Conservation (phyloP, 2,888 invertebrate genomes). For the Anticlea derivata region DNA sequence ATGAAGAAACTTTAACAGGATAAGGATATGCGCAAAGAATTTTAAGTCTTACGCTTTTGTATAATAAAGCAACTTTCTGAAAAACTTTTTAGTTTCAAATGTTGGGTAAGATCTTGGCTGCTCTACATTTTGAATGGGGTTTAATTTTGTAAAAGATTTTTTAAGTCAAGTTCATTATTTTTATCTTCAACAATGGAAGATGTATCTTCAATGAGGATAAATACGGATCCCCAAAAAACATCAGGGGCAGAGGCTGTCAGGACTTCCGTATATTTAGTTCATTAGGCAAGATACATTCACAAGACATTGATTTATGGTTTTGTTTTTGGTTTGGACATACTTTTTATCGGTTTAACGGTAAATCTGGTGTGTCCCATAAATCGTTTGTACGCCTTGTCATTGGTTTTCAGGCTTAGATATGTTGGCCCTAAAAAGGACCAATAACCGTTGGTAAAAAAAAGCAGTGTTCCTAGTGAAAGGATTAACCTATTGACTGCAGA, state of each 20-base stretch:
- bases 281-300: neutral
- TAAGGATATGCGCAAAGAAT: conserved; percentile 10
- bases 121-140: conserved; percentile 52
- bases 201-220: conserved; percentile 10
- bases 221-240: neutral
- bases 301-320: neutral
- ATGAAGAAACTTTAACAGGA: conserved; percentile 6
- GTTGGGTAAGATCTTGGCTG: conserved; percentile 42
- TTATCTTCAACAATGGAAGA: conserved; percentile 34
- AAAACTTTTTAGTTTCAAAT: neutral
- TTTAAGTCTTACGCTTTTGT: neutral
- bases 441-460: no score
- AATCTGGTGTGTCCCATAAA: neutral
- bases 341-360: neutral
- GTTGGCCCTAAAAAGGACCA: no score
- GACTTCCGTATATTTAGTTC: conserved; percentile 3
- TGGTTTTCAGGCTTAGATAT: no score
- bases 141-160: conserved; percentile 47
- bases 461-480: no score
- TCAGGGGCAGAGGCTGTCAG: neutral
- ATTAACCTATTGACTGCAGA: no score
- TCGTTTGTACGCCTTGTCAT: no score
- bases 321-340: neutral
- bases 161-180: conserved; percentile 33
- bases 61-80: neutral